Percentiles rank a stretch among this genome's conserved stretches.
Conservation (phyloP, 2,113 vertebrate genomes). For the Centropus unirufus region DNA sequence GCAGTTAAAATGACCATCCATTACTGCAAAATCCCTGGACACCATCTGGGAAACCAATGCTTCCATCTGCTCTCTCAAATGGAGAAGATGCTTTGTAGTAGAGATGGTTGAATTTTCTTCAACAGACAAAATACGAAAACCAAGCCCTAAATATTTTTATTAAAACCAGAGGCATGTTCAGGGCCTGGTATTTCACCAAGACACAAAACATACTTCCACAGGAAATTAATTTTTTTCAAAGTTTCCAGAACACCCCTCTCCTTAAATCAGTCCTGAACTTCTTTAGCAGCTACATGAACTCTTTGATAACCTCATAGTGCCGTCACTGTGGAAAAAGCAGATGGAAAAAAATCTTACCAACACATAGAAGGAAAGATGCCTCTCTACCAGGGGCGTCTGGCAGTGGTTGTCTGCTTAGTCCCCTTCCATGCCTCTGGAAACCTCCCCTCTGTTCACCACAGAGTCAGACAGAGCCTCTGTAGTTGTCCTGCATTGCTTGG, state of each 20-base stretch:
- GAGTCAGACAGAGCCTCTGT: not conserved
- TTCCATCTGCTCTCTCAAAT: slow-evolving; percentile 10
- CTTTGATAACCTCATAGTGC: slow-evolving; percentile 16
- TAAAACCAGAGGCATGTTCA: slow-evolving; percentile 47
- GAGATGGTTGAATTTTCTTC: slow-evolving; percentile 25
- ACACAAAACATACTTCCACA: slow-evolving; percentile 60
- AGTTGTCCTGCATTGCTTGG: not conserved
- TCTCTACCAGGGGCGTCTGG: not conserved
- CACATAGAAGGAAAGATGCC: not conserved
- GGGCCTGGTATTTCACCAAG: slow-evolving; percentile 21
- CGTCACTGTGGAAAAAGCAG: not conserved
- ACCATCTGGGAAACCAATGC: slow-evolving; percentile 11
- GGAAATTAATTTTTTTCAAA: slow-evolving; percentile 53
- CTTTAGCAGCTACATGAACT: slow-evolving; percentile 31
- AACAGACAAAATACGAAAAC: slow-evolving; percentile 21
- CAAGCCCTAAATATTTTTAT: slow-evolving; percentile 53
- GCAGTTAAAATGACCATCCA: not conserved
- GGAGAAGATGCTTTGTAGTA: slow-evolving; percentile 13
- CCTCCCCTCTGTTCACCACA: not conserved
- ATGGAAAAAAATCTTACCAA: not conserved
- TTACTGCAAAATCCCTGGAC: not conserved
- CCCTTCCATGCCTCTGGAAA: not conserved
- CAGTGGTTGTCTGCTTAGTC: not conserved
- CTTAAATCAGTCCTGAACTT: slow-evolving; percentile 29
- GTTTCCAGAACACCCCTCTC: slow-evolving; percentile 4